Evolutionary conservation across 2,888 invertebrate species (phyloP).

Genomic region (Gandaritis pyraliata): DNA sequence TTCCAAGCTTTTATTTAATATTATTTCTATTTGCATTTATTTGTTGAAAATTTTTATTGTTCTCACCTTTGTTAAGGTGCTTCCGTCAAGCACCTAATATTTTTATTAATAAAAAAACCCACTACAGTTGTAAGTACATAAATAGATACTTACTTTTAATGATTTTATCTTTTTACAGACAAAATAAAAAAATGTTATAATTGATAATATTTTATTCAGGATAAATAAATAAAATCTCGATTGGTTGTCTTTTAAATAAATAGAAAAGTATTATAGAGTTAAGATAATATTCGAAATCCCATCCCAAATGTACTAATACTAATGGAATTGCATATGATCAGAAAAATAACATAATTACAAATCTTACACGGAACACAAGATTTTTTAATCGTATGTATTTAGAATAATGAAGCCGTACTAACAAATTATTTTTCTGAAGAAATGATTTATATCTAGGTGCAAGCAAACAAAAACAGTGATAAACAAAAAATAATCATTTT

Average conservation of each 20-base stretch:
- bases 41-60: background rate
- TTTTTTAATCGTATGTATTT: background rate
- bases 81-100: background rate
- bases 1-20: background rate
- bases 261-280: constrained; percentile 28
- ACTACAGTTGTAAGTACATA: background rate
- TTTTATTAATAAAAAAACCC: background rate
- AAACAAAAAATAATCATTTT: constrained; percentile 10
- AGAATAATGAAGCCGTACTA: background rate
- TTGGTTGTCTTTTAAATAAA: constrained; percentile 48
- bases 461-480: constrained; percentile 32
- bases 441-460: constrained; percentile 31
- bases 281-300: constrained; percentile 37
- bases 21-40: background rate
- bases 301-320: constrained; percentile 43
- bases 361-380: background rate
- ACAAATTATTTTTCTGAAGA: constrained; percentile 14
- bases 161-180: constrained; percentile 7
- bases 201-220: constrained; percentile 35
- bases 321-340: constrained; percentile 35
- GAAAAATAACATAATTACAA: constrained; percentile 13
- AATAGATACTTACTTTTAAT: background rate
- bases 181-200: constrained; percentile 23
- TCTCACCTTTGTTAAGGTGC: background rate
- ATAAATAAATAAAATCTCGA: constrained; percentile 69